Base-by-base conservation (phyloP, 2,888 invertebrate genomes). In the Nudaria mundana region DNA sequence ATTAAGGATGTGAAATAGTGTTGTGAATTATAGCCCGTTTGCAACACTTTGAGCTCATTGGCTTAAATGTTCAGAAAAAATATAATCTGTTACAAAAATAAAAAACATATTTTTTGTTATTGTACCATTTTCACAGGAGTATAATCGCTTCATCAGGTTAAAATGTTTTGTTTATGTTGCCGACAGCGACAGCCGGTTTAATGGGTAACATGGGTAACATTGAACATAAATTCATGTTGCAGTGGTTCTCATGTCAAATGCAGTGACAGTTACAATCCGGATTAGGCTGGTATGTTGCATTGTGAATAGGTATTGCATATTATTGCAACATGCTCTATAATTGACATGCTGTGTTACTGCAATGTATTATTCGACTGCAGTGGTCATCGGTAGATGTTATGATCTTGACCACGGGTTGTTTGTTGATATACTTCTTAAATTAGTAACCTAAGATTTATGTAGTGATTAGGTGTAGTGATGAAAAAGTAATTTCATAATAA, bases 1-100 rank as follows among this genome's bases (percentile, higher is more conserved):
- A 56, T 59, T 60, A 56, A 56, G 56, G 59, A 45, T 45, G 40
- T 26, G 24, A 25, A 30, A 49, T 39, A 44, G 14, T 38, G 44
- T 55, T 40, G 49, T 44, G 32, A 40, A 59, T 38, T 52, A 41
- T 36, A 31, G 14, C 30, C 56, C 47, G 55, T 58, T 57, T 37
- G 41, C 38, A 26, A 52, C 46, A 51, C 46, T 45, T 42, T 53
- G 46, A n/a, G 34, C 23, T 46, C 42, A 41, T 52, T 55, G 40
- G 43, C 44, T 40, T 40, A 45, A 36, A 42, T 29, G 29, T 39
- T 37, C 10, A 25, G 35, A 32, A 22, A 37, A 33, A 41, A 33
- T 37, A 29, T 24, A 33, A 40, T 40, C 26, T 25, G 5, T 10
- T 22, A 8, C 13, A 13, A 14, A 36, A 31, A 41, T 22, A 36